Conservation (phyloP, 2,113 vertebrate species). For the Larimichthys polyactis region DNA sequence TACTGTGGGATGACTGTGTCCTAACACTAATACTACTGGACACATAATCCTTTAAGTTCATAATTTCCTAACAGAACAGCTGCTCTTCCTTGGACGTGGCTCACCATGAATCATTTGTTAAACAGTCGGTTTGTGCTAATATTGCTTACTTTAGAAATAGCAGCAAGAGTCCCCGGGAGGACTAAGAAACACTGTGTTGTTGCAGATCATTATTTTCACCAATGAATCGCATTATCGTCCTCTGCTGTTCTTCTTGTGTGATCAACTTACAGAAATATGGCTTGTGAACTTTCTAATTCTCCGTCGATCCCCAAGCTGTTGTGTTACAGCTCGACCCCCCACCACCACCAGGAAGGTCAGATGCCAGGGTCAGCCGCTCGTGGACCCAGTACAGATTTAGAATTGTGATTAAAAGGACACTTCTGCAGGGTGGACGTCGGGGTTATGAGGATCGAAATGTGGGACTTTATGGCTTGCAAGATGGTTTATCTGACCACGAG, state of each 20-base stretch:
- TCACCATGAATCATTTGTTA: neutral
- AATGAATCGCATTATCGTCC: slow-evolving; percentile 46
- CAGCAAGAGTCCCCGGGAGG: slow-evolving; percentile 8
- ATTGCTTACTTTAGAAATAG: slow-evolving; percentile 33
- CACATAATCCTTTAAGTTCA: neutral
- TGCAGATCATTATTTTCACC: slow-evolving; percentile 61
- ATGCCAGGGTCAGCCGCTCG: slow-evolving; percentile 54
- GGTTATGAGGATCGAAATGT: slow-evolving; percentile 45
- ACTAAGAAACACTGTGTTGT: slow-evolving; percentile 24
- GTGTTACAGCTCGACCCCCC: slow-evolving; percentile 29
- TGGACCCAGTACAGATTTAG: slow-evolving; percentile 61
- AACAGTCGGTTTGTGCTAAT: neutral
- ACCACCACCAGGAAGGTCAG: slow-evolving; percentile 59
- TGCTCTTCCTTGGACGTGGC: neutral
- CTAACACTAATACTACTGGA: neutral
- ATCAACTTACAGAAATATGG: slow-evolving; percentile 45
- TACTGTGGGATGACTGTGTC: neutral
- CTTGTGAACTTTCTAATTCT: slow-evolving; percentile 71
- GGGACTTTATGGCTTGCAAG: slow-evolving; percentile 36
- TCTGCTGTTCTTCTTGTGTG: slow-evolving; percentile 46
- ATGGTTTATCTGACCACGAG: slow-evolving; percentile 15
- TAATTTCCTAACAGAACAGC: neutral
- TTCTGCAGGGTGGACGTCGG: slow-evolving; percentile 44
- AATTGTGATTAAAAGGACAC: slow-evolving; percentile 70
- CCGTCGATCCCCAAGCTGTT: slow-evolving; percentile 57